Base-by-base conservation (phyloP, 2,113 vertebrate species). In the Melanocharis versteri region DNA sequence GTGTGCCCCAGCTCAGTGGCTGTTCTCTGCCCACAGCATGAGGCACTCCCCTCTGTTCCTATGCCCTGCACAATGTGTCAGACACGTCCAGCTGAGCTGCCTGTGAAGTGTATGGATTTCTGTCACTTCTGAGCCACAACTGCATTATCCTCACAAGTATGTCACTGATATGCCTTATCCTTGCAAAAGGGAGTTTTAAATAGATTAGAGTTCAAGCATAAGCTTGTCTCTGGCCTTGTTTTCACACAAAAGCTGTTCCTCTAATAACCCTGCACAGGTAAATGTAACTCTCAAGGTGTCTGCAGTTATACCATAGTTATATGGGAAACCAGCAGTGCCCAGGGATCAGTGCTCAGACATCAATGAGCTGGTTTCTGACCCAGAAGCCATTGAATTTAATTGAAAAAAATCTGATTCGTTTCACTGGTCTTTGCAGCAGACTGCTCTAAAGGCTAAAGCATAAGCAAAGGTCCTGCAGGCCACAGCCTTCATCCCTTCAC, bases 161-260 rank as follows among this genome's bases (percentile, higher is more conserved):
- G 50, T 11, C 54, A 15, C 79, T 86, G 85, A 70, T 86, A 82
- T 0, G 48, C 58, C 66, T 83, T 91, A 65, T 50, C 79, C 84
- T 70, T 47, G 81, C 76, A 90, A 83, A 83, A 93, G 27, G 17
- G 42, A 50, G 19, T 45, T 91, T 62, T 44, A 83, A 85, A 89
- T 60, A 57, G 21, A 21, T 58, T 37, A 11, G 20, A 71, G 65
- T 89, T 92, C 64, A 75, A 76, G 31, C 26, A 65, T 2, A 84
- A 86, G 75, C 47, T 72, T 68, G 48, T 79, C 68, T 89, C 94
- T 78, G 65, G 64, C 83, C 73, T 76, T 83, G 44, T 84, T 94
- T 76, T 71, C 87, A 79, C n/a, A 85, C 70, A 94, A 93, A 95
- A 94, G 65, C 73, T 79, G 61, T 27, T 83, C 83, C 30, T 76